Evolutionary conservation across 2,113 vertebrate species (phyloP).

Genomic region (Tachysurus fulvidraco): DNA sequence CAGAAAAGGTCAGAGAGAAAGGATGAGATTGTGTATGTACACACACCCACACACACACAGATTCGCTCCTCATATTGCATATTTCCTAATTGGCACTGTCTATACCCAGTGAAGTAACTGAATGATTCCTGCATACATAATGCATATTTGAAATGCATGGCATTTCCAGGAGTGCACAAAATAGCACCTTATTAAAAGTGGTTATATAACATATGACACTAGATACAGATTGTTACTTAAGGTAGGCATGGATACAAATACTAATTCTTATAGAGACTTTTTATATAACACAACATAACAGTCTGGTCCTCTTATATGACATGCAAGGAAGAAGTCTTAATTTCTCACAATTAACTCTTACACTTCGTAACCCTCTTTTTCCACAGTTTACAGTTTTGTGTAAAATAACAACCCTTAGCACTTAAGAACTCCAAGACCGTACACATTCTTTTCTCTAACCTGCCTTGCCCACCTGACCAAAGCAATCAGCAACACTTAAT

Average conservation of each 20-base stretch:
- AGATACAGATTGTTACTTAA: neutral
- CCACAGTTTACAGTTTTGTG: neutral
- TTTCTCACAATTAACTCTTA: neutral
- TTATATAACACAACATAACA: neutral
- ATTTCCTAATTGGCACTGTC: neutral
- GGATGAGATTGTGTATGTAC: neutral
- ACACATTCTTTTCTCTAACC: neutral
- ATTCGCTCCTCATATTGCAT: neutral
- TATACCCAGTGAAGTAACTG: neutral
- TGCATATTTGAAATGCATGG: neutral
- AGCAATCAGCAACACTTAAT: neutral
- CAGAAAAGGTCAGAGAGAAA: conserved; percentile 1
- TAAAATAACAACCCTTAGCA: neutral
- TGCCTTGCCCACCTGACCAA: neutral
- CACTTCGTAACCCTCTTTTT: neutral
- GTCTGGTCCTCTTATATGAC: neutral
- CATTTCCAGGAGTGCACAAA: neutral
- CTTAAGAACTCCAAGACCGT: neutral
- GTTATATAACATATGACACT: neutral
- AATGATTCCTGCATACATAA: neutral
- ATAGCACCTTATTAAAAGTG: neutral
- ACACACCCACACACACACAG: neutral
- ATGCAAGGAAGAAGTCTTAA: neutral
- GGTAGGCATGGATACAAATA: neutral
- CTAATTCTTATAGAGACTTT: neutral